Percentiles rank a stretch among this genome's conserved stretches.
Evolutionary conservation across 2,888 invertebrate genomes (phyloP).

Genomic region (Drosophila peninsularis): DNA sequence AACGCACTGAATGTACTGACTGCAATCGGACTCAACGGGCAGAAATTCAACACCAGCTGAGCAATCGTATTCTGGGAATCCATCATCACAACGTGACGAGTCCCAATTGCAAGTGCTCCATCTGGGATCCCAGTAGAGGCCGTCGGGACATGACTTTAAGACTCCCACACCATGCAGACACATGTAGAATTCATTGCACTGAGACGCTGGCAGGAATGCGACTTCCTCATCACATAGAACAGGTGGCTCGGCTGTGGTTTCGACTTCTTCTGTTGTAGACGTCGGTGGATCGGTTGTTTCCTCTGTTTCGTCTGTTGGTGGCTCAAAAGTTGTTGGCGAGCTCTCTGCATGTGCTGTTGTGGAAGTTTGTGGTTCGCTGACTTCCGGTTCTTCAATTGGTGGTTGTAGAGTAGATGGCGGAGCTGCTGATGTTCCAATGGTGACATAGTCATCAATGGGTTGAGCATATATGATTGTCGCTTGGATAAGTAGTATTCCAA

Average conservation of each 20-base stretch:
- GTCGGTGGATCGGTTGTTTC: background rate
- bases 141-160: background rate
- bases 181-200: conserved; percentile 12
- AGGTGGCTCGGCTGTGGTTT: background rate
- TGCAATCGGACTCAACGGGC: conserved; percentile 2
- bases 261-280: background rate
- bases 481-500: background rate
- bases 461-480: background rate
- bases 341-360: background rate
- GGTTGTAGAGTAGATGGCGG: background rate
- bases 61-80: background rate
- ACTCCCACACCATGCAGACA: background rate
- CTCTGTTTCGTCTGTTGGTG: background rate
- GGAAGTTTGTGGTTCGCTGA: background rate
- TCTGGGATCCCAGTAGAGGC: conserved; percentile 7
- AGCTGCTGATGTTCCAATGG: background rate
- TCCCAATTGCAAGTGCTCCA: conserved; percentile 4
- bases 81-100: conserved; percentile 1
- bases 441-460: background rate
- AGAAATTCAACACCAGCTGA: background rate
- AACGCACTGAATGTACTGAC: conserved; percentile 10
- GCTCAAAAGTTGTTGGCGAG: background rate
- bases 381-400: background rate
- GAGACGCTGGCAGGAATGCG: conserved; percentile 6
- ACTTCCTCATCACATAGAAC: background rate